phyloP scores from a whole-genome alignment of 2,888 invertebrate genomes.

The Podabrus alpinus region DNA sequence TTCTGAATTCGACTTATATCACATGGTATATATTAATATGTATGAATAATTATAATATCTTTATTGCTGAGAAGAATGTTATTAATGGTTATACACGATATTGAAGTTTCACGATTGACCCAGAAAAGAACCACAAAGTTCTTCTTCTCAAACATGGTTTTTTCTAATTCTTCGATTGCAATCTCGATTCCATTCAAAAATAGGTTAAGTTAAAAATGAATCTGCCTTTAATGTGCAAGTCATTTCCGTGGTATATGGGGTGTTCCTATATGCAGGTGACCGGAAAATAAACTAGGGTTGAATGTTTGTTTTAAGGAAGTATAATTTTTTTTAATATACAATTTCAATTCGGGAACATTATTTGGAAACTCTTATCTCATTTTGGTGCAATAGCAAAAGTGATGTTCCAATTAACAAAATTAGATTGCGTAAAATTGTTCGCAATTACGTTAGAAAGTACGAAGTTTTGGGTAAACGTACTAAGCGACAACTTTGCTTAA shows the following conservation, averaged over 20 bases:
- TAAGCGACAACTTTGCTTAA: neutral
- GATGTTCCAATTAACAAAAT: constrained; percentile 10
- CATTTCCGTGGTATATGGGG: neutral
- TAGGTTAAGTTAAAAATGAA: neutral
- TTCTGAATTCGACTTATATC: neutral
- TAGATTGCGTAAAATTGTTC: constrained; percentile 8
- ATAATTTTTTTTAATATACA: neutral
- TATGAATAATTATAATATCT: neutral
- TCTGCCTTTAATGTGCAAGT: neutral
- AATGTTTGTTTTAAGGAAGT: neutral
- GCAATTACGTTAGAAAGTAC: neutral
- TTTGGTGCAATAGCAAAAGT: constrained; percentile 9
- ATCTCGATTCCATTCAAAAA: neutral
- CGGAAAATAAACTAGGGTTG: neutral
- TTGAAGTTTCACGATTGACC: neutral
- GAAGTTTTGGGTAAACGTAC: neutral
- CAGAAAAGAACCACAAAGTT: neutral
- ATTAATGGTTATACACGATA: neutral
- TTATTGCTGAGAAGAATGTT: neutral
- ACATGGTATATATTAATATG: neutral
- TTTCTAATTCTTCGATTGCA: neutral
- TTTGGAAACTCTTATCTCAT: neutral
- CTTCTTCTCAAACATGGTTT: neutral
- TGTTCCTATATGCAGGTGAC: neutral
- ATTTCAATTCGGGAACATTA: neutral